These are phyloP conservation scores for Lepidonotus clava DNA, from an alignment of 2,888 invertebrate species.

Conservation along the genomic window DNA sequence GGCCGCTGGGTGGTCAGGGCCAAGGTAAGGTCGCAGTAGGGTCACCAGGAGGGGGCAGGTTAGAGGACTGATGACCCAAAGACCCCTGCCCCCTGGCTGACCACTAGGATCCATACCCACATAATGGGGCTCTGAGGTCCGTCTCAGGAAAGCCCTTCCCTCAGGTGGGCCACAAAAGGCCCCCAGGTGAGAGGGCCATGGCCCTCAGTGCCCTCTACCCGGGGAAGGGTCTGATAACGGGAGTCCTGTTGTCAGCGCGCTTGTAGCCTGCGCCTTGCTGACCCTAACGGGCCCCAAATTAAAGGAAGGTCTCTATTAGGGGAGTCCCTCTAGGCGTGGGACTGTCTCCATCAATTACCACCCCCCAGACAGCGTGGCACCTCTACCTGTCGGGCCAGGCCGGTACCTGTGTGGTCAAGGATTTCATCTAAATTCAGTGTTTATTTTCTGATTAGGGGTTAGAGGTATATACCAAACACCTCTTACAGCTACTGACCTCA, in stretches of 20 bases:
- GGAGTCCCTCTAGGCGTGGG: background rate
- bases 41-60: background rate
- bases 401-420: too few relatives aligned
- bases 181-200: conserved; percentile 5
- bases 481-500: too few relatives aligned
- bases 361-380: background rate
- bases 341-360: conserved; percentile 25
- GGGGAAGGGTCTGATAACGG: background rate
- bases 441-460: too few relatives aligned
- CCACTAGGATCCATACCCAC: background rate
- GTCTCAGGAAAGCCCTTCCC: background rate
- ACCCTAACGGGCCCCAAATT: conserved; percentile 27
- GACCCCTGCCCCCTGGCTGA: conserved; percentile 33
- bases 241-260: background rate
- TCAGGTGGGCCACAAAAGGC: background rate
- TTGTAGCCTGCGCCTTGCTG: conserved; percentile 26
- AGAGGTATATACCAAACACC: too few relatives aligned
- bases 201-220: background rate
- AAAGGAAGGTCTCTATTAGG: conserved; percentile 44
- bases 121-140: background rate
- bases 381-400: too few relatives aligned
- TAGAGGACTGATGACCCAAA: background rate
- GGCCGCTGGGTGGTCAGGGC: background rate
- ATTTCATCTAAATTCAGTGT: too few relatives aligned
- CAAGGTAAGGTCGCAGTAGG: background rate